These are phyloP conservation scores for Eupithecia abbreviata DNA, from an alignment of 2,888 invertebrate genomes.

Conservation along the genomic window DNA sequence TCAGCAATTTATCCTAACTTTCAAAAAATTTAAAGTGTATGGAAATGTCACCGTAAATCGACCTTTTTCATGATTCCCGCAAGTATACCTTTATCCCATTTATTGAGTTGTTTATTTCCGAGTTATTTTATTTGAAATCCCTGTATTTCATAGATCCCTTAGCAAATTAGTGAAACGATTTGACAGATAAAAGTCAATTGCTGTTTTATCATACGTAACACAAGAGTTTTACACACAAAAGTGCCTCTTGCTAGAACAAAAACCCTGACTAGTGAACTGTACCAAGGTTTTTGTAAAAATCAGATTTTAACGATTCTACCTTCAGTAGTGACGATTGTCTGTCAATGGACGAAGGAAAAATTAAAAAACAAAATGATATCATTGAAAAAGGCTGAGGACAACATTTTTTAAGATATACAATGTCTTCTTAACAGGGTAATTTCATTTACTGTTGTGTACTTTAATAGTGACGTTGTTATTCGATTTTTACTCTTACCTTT, in stretches of 20 bases:
- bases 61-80: conserved; percentile 28
- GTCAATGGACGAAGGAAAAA: conserved; percentile 55
- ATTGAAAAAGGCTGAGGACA: conserved; percentile 82
- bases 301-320: conserved; percentile 18
- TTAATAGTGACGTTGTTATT: conserved; percentile 58
- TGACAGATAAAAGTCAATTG: conserved; percentile 60
- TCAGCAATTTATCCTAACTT: conserved; percentile 21
- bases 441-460: conserved; percentile 79
- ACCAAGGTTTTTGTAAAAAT: conserved; percentile 21
- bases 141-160: conserved; percentile 79
- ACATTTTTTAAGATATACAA: conserved; percentile 82
- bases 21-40: conserved; percentile 38
- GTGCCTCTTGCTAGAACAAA: conserved; percentile 7
- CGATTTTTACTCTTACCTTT: conserved; percentile 60
- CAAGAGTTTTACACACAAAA: conserved; percentile 6
- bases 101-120: conserved; percentile 45
- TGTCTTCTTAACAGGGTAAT: conserved; percentile 83
- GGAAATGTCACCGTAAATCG: conserved; percentile 21
- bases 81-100: conserved; percentile 46
- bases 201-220: conserved; percentile 29
- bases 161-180: conserved; percentile 72
- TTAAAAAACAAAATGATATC: conserved; percentile 73
- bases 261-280: background rate
- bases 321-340: conserved; percentile 51
- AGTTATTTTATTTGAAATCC: conserved; percentile 60